Percentiles rank a stretch among this genome's conserved stretches.
Conservation (phyloP, 2,113 vertebrate species). For the Phylloscopus trochilus region DNA sequence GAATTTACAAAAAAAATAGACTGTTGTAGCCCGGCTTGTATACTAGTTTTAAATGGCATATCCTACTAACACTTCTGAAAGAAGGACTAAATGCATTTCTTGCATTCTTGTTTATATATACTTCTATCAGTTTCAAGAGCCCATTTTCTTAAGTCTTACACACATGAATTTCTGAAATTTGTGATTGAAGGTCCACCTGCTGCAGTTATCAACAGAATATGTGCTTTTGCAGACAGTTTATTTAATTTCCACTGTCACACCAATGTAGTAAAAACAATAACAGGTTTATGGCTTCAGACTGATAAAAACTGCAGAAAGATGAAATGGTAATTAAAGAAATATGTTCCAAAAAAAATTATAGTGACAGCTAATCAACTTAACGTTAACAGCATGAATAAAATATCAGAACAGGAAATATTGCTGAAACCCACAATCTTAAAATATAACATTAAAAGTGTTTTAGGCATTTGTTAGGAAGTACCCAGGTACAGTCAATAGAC, state of each 20-base stretch:
- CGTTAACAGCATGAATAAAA: constrained; percentile 49
- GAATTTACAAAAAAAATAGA: not conserved
- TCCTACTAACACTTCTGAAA: not conserved
- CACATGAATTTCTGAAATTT: not conserved
- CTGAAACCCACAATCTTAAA: constrained; percentile 20
- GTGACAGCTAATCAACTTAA: constrained; percentile 16
- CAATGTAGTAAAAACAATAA: not conserved
- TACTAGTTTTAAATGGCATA: not conserved
- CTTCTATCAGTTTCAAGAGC: not conserved
- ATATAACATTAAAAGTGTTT: not conserved
- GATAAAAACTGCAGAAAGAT: not conserved
- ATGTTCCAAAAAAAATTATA: not conserved
- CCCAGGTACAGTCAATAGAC: not conserved
- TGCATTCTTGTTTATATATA: not conserved
- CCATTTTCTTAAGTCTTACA: not conserved
- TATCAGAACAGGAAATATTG: constrained; percentile 40
- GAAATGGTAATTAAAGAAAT: not conserved
- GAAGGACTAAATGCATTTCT: not conserved
- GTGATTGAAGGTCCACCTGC: not conserved
- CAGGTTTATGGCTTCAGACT: not conserved
- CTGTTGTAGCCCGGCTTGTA: not conserved
- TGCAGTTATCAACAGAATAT: not conserved
- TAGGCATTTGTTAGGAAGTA: not conserved
- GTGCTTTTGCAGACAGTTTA: not conserved
- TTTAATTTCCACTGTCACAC: not conserved